Base-by-base conservation (phyloP, 2,113 vertebrate genomes). In the Mesembrinibis cayennensis region DNA sequence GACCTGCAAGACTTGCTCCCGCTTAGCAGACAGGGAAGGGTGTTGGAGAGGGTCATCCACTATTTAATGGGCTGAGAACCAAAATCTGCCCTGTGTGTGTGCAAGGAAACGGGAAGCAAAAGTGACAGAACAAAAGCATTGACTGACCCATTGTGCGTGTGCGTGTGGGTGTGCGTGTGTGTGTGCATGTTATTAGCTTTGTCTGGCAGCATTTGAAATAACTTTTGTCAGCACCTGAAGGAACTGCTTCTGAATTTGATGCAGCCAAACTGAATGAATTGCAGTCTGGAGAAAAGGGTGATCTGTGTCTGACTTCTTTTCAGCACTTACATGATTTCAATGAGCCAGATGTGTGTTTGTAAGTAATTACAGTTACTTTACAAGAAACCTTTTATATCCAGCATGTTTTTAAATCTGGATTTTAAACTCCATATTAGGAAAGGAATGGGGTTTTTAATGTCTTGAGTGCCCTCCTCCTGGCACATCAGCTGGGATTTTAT, bases 161-260 rank as follows among this genome's bases (percentile, higher is more conserved):
- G 53, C 4, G 8, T 5, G 7, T 8, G 2, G 29, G 53, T 3
- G 4, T 1, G 6, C 8, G 11, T 14, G 26, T 5, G 26, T 5
- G 25, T 2, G 9, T 11, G 19, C 2, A 1, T 47, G 26, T 76
- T 82, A 56, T 22, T 63, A 62, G 52, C 38, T 93, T 90, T 19
- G 7, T 67, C 76, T 89, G 80, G 86, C 67, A 84, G 72, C 76
- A 89, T 30, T 52, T 84, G 86, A 89, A 95, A 87, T 47, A 10
- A 10, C 34, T 90, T 88, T 59, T 59, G 21, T 78, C 72, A 82
- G 63, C 2, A 10, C 70, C 85, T 90, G 74, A 83, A 82, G 59
- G 55, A 90, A 22, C 62, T 2, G 11, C 50, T 89, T 55, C 69
- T 79, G 80, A 70, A 59, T 77, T 78, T 66, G 58, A 62, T 44